Evolutionary conservation across 2,113 vertebrate genomes (phyloP).

Genomic region (Nansenia antarctica): DNA sequence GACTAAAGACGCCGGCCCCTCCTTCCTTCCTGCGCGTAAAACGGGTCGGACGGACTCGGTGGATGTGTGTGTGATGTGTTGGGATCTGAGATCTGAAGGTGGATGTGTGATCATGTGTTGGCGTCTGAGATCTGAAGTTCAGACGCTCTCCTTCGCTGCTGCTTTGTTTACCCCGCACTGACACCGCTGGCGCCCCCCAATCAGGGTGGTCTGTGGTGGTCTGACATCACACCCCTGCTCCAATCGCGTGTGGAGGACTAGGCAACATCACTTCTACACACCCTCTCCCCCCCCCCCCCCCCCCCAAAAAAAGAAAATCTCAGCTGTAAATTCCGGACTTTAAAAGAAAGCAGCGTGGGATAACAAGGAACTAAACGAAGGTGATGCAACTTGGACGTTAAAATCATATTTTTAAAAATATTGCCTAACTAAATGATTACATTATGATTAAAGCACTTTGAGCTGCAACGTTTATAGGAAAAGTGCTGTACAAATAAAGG

Average conservation of each 20-base stretch:
- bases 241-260: slow-evolving; percentile 65
- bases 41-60: slow-evolving; percentile 56
- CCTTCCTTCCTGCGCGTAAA: slow-evolving; percentile 65
- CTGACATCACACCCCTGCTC: slow-evolving; percentile 68
- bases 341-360: slow-evolving; percentile 52
- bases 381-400: slow-evolving; percentile 44
- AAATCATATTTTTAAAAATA: too few relatives aligned
- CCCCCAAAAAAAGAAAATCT: too few relatives aligned
- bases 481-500: too few relatives aligned
- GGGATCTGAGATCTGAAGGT: slow-evolving; percentile 77
- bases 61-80: slow-evolving; percentile 66
- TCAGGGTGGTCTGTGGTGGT: slow-evolving; percentile 64
- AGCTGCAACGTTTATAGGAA: too few relatives aligned
- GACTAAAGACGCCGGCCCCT: slow-evolving; percentile 58
- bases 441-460: too few relatives aligned
- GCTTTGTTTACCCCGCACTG: slow-evolving; percentile 71
- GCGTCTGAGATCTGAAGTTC: too few relatives aligned
- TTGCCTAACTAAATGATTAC: too few relatives aligned
- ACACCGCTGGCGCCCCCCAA: slow-evolving; percentile 65
- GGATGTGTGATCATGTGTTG: too few relatives aligned
- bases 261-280: slow-evolving; percentile 49
- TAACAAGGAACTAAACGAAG: slow-evolving; percentile 52
- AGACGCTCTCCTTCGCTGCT: slow-evolving; percentile 51
- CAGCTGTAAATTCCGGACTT: slow-evolving; percentile 73
- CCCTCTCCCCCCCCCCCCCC: slow-evolving; percentile 32